Conservation (phyloP, 2,113 vertebrate species). For the Mohoua ochrocephala region DNA sequence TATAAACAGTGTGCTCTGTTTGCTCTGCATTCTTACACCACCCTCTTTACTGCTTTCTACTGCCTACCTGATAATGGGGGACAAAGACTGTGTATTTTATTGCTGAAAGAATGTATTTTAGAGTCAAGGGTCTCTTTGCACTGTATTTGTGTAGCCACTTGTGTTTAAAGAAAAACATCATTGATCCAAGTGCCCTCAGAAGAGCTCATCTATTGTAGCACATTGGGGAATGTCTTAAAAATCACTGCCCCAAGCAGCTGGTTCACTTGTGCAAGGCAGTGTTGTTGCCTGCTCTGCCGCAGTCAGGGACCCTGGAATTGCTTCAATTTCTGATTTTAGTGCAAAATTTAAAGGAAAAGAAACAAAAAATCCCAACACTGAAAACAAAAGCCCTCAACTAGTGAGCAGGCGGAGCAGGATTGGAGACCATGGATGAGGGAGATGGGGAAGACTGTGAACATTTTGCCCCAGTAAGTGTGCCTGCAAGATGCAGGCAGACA, state of each 20-base stretch:
- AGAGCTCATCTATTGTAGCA: not conserved
- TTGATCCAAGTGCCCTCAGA: not conserved
- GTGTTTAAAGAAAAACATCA: slow-evolving; percentile 22
- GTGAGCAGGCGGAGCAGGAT: not conserved
- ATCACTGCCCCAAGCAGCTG: not conserved
- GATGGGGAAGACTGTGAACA: not conserved
- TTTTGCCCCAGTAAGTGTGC: fast-evolving
- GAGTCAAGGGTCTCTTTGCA: slow-evolving; percentile 40
- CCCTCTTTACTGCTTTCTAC: not conserved
- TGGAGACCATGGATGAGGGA: not conserved
- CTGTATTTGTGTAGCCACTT: not conserved
- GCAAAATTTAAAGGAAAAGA: not conserved
- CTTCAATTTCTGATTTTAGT: not conserved
- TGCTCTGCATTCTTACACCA: not conserved
- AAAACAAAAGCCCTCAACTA: fast-evolving
- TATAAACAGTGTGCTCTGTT: not conserved
- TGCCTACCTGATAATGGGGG: not conserved
- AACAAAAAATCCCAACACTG: fast-evolving
- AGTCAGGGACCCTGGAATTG: not conserved
- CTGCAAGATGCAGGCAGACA: not conserved
- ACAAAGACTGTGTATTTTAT: slow-evolving; percentile 39
- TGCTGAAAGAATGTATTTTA: slow-evolving; percentile 37
- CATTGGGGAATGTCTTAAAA: not conserved
- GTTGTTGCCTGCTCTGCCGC: not conserved
- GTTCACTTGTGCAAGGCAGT: not conserved